Conservation (phyloP, 2,113 vertebrate species). For the Caranx melampygus region DNA sequence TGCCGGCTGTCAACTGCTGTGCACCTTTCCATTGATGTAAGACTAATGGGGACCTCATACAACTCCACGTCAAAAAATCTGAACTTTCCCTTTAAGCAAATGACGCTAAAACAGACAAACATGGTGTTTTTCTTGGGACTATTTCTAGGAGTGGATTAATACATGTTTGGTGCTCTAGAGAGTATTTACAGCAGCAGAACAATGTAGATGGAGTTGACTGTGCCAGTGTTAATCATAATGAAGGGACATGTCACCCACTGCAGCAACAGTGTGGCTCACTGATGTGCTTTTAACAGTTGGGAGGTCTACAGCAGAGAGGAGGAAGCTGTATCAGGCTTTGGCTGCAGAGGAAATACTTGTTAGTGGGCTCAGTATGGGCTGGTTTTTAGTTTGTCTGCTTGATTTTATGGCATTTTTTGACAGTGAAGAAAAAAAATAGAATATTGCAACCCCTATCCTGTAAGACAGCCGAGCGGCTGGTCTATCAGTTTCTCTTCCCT, state of each 20-base stretch:
- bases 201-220: background rate
- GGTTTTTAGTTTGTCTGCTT: background rate
- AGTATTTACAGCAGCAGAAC: background rate
- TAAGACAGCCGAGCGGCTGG: conserved; percentile 29
- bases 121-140: background rate
- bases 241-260: conserved; percentile 1
- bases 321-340: background rate
- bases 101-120: background rate
- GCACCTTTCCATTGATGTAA: too few relatives aligned
- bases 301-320: background rate
- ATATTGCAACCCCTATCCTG: conserved; percentile 3
- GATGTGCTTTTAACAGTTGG: conserved; percentile 11
- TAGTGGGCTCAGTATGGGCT: background rate
- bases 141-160: background rate
- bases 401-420: background rate
- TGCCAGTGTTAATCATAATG: background rate
- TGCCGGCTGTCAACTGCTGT: too few relatives aligned
- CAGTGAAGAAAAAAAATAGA: conserved; percentile 8
- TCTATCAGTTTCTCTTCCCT: conserved; percentile 56
- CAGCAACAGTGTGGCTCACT: background rate
- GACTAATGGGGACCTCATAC: too few relatives aligned
- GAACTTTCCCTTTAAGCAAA: background rate
- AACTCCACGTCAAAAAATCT: too few relatives aligned
- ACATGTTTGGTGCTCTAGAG: background rate
- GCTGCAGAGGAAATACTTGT: background rate